A percentile compares a stretch with the other conserved stretches of the same genome.
Evolutionary conservation across 2,113 vertebrate species (phyloP).

Genomic region (Uropsilus gracilis): DNA sequence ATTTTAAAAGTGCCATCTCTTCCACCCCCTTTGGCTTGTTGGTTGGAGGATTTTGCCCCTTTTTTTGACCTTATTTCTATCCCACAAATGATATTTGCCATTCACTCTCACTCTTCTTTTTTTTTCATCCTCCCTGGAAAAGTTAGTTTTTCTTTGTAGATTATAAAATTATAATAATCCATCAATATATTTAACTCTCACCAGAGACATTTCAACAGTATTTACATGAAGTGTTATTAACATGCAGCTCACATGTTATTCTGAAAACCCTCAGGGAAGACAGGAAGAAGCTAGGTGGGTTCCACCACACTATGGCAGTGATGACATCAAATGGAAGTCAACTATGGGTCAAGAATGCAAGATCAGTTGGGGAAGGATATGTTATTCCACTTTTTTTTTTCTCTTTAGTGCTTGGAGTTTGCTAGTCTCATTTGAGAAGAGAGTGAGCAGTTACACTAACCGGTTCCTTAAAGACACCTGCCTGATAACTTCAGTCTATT

Average conservation of each 20-base stretch:
- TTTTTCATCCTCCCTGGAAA: neutral
- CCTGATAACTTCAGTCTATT: no score
- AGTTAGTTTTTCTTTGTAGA: neutral
- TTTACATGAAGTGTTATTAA: neutral
- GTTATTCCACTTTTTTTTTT: neutral
- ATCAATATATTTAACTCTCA: neutral
- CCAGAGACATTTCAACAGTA: neutral
- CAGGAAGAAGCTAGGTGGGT: neutral
- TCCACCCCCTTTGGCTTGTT: no score
- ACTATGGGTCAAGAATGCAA: neutral
- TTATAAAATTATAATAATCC: neutral
- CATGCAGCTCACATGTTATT: neutral
- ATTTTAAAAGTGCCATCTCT: no score
- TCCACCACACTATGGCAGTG: neutral
- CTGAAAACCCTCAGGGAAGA: neutral
- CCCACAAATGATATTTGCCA: neutral
- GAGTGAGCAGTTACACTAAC: neutral
- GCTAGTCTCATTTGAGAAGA: neutral
- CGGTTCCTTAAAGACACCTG: neutral
- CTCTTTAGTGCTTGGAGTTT: neutral
- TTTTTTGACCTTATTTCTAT: no score
- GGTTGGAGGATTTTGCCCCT: no score
- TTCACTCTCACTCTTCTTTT: neutral
- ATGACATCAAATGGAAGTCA: neutral
- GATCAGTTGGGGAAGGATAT: neutral